Percentiles rank a stretch among this genome's conserved stretches.
Conservation (phyloP, 2,888 invertebrate genomes). For the Odiellus spinosus region DNA sequence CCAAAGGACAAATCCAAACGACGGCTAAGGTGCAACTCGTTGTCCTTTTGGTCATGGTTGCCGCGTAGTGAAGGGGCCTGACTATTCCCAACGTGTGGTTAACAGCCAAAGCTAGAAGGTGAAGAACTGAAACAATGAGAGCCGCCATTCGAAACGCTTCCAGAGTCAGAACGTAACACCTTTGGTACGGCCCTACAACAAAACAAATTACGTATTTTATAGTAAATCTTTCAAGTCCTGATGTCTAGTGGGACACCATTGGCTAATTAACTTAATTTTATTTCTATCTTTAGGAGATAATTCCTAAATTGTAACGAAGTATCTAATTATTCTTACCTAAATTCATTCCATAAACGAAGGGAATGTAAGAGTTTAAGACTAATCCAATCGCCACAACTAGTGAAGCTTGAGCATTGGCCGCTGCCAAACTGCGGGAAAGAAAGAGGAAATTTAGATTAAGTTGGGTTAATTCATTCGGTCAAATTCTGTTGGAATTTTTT, state of each 20-base stretch:
- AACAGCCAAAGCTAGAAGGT: conserved; percentile 44
- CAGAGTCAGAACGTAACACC: conserved; percentile 25
- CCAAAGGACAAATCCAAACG: conserved; percentile 41
- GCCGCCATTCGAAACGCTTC: conserved; percentile 39
- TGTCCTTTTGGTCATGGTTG: conserved; percentile 39
- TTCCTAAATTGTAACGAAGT: too few relatives aligned
- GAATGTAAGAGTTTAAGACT: conserved; percentile 39
- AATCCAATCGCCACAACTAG: conserved; percentile 38
- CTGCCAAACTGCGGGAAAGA: conserved; percentile 30
- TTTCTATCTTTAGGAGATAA: too few relatives aligned
- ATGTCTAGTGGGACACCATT: too few relatives aligned
- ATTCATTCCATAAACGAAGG: conserved; percentile 26
- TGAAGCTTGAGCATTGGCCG: conserved; percentile 42
- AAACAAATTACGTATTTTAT: too few relatives aligned
- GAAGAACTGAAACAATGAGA: conserved; percentile 44
- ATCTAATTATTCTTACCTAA: conserved; percentile 10
- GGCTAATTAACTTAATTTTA: too few relatives aligned
- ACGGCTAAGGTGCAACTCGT: conserved; percentile 36
- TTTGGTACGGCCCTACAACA: conserved; percentile 28
- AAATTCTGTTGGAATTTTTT: too few relatives aligned
- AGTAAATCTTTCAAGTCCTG: too few relatives aligned
- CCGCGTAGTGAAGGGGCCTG: conserved; percentile 44
- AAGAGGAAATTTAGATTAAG: too few relatives aligned
- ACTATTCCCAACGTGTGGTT: conserved; percentile 50
- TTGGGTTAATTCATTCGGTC: too few relatives aligned